A percentile compares a stretch with the other conserved stretches of the same genome.
phyloP scores from a whole-genome alignment of 2,797 vertebrate species.

The Aselliscus stoliczkanus region DNA sequence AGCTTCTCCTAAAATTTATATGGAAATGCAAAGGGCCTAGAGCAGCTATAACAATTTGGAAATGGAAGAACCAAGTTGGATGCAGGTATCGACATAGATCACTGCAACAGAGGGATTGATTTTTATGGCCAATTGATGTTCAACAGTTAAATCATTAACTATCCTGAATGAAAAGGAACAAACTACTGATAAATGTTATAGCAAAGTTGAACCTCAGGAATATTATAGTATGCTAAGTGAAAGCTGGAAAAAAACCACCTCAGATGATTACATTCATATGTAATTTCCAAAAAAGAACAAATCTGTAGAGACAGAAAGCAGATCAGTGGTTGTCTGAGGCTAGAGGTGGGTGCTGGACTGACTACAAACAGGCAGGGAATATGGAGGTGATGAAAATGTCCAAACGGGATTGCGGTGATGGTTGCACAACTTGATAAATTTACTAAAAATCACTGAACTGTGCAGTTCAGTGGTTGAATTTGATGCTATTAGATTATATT shows the following conservation, averaged over 20 bases:
- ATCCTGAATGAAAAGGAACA: conserved; percentile 6
- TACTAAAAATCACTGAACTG: not conserved
- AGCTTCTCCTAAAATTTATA: not conserved
- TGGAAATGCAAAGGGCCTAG: not conserved
- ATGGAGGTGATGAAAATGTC: not conserved
- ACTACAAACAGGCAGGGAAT: not conserved
- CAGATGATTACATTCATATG: not conserved
- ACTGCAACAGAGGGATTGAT: not conserved
- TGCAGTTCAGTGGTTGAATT: not conserved
- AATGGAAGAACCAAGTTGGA: not conserved
- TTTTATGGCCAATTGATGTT: not conserved
- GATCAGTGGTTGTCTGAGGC: not conserved
- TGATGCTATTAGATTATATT: not conserved
- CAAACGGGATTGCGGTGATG: not conserved
- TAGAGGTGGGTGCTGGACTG: not conserved
- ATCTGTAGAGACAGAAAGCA: not conserved
- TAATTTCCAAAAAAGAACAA: not conserved
- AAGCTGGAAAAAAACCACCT: not conserved
- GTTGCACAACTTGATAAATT: not conserved
- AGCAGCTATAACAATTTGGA: conserved; percentile 8
- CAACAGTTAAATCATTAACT: not conserved
- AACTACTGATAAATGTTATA: not conserved
- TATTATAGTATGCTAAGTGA: not conserved
- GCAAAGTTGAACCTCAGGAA: not conserved
- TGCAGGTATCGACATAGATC: not conserved